Conservation (phyloP, 2,797 vertebrate genomes). For the Hipposideros larvatus region DNA sequence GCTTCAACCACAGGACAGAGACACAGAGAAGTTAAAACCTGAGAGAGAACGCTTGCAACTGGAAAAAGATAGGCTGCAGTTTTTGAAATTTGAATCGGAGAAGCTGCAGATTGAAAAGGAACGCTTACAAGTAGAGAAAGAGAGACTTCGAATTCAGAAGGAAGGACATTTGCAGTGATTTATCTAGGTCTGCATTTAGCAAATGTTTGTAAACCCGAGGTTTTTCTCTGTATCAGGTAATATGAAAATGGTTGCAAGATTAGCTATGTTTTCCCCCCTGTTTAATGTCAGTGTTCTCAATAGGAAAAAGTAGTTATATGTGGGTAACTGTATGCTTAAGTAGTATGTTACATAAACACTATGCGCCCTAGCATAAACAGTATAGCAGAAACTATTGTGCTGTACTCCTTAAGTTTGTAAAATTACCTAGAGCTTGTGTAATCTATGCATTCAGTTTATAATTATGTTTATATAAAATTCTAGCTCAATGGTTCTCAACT, state of each 20-base stretch:
- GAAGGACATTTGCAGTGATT: conserved; percentile 90
- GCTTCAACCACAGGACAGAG: conserved; percentile 91
- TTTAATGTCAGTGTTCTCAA: conserved; percentile 79
- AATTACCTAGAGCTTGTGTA: conserved; percentile 73
- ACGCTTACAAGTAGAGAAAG: conserved; percentile 95
- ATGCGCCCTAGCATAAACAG: conserved; percentile 80
- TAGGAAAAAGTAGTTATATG: conserved; percentile 70
- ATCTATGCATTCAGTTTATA: conserved; percentile 67
- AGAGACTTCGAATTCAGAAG: conserved; percentile 93
- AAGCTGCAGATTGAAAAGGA: conserved; percentile 96
- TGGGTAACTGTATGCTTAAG: conserved; percentile 83
- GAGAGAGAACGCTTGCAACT: conserved; percentile 95
- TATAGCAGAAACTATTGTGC: conserved; percentile 81
- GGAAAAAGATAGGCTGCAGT: conserved; percentile 96
- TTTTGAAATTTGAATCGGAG: conserved; percentile 95
- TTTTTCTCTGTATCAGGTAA: conserved; percentile 77
- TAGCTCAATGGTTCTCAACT: conserved; percentile 37
- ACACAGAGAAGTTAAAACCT: conserved; percentile 94
- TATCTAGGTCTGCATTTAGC: conserved; percentile 31
- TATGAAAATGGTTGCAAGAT: conserved; percentile 76
- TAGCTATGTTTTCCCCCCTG: conserved; percentile 68
- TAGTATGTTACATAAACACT: conserved; percentile 76
- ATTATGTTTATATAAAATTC: conserved; percentile 52
- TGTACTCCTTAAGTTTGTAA: conserved; percentile 78
- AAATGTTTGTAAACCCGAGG: conserved; percentile 79